phyloP scores from a whole-genome alignment of 2,888 invertebrate genomes.

The Cecidostiba fungosa region DNA sequence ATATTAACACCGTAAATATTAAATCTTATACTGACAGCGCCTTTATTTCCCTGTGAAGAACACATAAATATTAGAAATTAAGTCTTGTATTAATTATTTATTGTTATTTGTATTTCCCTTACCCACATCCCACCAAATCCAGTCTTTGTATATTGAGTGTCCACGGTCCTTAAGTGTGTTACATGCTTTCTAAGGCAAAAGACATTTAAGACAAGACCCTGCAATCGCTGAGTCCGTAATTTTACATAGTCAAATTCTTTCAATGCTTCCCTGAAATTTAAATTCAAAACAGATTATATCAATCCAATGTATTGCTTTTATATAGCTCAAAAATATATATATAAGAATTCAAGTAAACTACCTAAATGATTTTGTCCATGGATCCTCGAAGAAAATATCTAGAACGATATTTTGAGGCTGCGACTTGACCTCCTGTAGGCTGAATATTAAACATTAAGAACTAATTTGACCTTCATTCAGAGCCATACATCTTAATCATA shows the following conservation, averaged over 20 bases:
- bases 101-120: constrained; percentile 76
- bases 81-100: not conserved
- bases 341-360: constrained; percentile 64
- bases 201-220: constrained; percentile 90
- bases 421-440: constrained; percentile 94
- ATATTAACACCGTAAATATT: constrained; percentile 93
- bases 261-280: constrained; percentile 83
- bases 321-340: not conserved
- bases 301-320: too few species aligned
- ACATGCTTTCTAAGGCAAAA: constrained; percentile 91
- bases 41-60: constrained; percentile 93
- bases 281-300: not conserved
- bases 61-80: constrained; percentile 1
- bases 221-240: constrained; percentile 90
- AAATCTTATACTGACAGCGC: constrained; percentile 93
- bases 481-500: constrained; percentile 42
- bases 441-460: constrained; percentile 73
- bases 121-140: constrained; percentile 97
- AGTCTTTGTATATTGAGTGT: constrained; percentile 93
- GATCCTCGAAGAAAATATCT: constrained; percentile 91
- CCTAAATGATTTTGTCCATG: constrained; percentile 89
- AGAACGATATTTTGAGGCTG: constrained; percentile 92
- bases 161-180: constrained; percentile 90
- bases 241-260: constrained; percentile 87
- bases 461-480: constrained; percentile 23